A percentile compares a stretch with the other conserved stretches of the same genome.
Conservation (phyloP, 2,888 invertebrate species). For the Tipula unca region DNA sequence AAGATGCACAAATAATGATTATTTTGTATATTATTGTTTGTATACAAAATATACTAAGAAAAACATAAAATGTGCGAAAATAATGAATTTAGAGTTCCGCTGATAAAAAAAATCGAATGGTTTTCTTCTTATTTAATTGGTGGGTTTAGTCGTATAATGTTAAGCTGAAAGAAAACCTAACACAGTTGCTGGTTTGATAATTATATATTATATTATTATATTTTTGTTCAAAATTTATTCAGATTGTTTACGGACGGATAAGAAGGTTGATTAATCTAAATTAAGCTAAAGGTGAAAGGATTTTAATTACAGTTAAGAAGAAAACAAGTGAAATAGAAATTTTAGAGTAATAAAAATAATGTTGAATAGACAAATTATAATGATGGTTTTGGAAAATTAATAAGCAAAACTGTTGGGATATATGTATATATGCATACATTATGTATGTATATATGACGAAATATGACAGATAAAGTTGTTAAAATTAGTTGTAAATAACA, state of each 20-base stretch:
- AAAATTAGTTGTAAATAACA: too few species aligned
- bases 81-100: too few species aligned
- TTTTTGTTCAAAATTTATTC: neutral
- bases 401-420: too few species aligned
- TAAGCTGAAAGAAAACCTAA: neutral
- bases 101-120: too few species aligned
- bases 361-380: neutral
- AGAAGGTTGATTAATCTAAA: neutral
- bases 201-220: neutral
- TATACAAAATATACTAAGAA: too few species aligned
- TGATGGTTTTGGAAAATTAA: too few species aligned
- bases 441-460: too few species aligned
- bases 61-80: too few species aligned
- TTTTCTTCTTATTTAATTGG: neutral
- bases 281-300: neutral
- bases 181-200: neutral
- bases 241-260: neutral
- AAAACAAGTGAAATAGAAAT: neutral
- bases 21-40: too few species aligned
- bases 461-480: too few species aligned
- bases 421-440: too few species aligned
- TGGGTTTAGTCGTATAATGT: neutral
- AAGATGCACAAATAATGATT: too few species aligned
- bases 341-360: neutral
- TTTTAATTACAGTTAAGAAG: neutral